Evolutionary conservation across 2,797 vertebrate genomes (phyloP), one percentile per base, ranked within the genome.

Genomic region (Lerista edwardsae): DNA sequence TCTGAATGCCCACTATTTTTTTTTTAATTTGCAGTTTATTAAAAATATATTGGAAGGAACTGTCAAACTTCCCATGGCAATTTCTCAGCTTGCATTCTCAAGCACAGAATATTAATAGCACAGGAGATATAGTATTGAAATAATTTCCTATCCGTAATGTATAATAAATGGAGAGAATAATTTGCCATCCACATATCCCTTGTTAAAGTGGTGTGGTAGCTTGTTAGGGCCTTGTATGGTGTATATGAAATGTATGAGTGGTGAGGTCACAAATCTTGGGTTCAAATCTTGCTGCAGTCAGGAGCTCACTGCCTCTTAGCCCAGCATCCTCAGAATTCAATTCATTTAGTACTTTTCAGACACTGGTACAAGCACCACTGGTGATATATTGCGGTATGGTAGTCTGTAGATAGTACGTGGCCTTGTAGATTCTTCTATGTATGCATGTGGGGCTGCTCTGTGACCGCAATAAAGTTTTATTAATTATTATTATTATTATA

Each of bases 1-100:
- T 57, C 1, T 82, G 57, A 2, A 3, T 88, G 91, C 36, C 65
- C 6, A 41, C 3, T 88, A 91, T 88, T 89, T 89, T 44, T 71
- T 89, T 80, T 81, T 84, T 93, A 90, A 91, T 94, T 91, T 86
- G 25, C 90, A 88, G 72, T 91, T 91, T 90, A 84, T 92, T 81
- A 86, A 90, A 94, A 94, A 93, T 84, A 81, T 61, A 92, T 91
- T 90, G 84, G 77, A 87, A 92, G 78, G 87, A 91, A 86, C 86
- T 73, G 93, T 93, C 31, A 88, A 44, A 78, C 8, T 91, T 90
- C 86, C 75, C 47, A 3, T 51, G 51, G 61, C 19, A 57, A 86
- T 92, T 93, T 65, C 71, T 93, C 89, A 92, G 80, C 90, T 91
- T 84, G 80, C 68, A 91, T 62, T 71, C 88, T 31, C 59, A 81